Base-by-base conservation (phyloP, 2,797 vertebrate species). In the Lemur catta region DNA sequence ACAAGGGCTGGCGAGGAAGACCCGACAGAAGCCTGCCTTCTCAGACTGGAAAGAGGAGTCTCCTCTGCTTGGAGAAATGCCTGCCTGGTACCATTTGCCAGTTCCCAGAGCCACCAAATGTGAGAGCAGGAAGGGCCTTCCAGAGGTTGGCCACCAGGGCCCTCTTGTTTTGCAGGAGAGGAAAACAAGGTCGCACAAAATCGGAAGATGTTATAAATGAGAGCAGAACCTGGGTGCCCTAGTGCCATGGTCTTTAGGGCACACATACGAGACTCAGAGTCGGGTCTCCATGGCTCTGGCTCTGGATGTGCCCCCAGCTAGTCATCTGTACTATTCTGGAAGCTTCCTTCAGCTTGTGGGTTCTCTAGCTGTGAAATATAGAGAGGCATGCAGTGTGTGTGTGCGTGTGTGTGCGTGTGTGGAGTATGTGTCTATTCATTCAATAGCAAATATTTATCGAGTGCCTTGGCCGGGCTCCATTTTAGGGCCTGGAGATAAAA, bases 361-460 rank as follows among this genome's bases (percentile, higher is more conserved):
- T 69, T 78, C 88, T 52, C 24, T 17, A 28, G 18, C 20, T 61
- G 50, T 75, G 69, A 88, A 57, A 57, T 30, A 35, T 0, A 79
- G 50, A 69, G 33, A 17, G 22, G 22, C 30, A 20, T 2, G 3
- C 61, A 33, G 33, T 33, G 46, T 35, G 43, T 72, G 59, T 22
- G 1, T 14, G n/a, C 35, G 55, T 55, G 7, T 46, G n/a, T 89
- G 63, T 75, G 46, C 22, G 71, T 17, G 8, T 72, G 26, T 9
- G 0, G 13, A 24, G 0, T 24, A 15, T 52, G 61, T 67, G 13
- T 94, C 43, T 69, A 7, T 74, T 92, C 84, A 86, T 91, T 85
- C 50, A 24, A 87, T n/a, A 75, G 87, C 91, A 96, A 92, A 93
- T 87, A 94, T 78, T 76, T 61, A 95, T 75, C 4, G 0, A 96